Evolutionary conservation across 2,797 vertebrate species (phyloP), one percentile per base, ranked within the genome.

Genomic region (Cetoscarus ocellatus): DNA sequence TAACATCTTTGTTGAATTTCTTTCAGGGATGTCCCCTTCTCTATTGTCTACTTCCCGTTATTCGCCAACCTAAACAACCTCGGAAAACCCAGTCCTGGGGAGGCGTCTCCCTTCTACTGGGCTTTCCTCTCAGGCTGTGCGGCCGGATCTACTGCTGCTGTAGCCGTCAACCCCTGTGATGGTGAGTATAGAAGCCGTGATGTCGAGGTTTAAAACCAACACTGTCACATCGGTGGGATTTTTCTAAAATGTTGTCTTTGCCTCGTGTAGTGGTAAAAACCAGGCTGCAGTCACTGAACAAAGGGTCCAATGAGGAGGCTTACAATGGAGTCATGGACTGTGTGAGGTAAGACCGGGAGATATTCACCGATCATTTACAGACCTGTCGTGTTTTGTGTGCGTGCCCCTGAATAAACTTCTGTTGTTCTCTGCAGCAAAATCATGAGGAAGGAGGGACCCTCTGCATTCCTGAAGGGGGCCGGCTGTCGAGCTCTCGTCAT

Each of bases 1-100:
- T 14, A 35, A 10, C 12, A 5, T 12, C 52, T 42, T 58, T 3
- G 57, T 38, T 49, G 0, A 14, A 50, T 53, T 39, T 39, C 43
- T 70, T 85, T 71, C 75, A 96, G 96, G 84, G 96, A 96, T 45
- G 95, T 96, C 40, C 96, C 96, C 1, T 96, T 96, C 62, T 96
- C 96, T 0, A 3, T 96, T 0, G 77, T 96, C 43, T 96, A 96
- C 87, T 96, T 96, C 65, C 95, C 96, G 0, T 88, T 96, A 70
- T 96, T 96, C 82, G 94, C 96, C 18, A 92, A 96, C 77, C 73
- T 96, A 64, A 95, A 96, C 84, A 79, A 73, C 1, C 81, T 96
- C 57, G 95, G 95, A 3, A 87, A 93, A 71, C 87, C 88, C 5
- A 82, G 90, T 7, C 79, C 86, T 0, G 85, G 92, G 3, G 86